Percentiles rank a stretch among this genome's conserved stretches.
These are phyloP conservation scores for Ormyrus labotus DNA, from an alignment of 2,888 invertebrate species.

Conservation along the genomic window DNA sequence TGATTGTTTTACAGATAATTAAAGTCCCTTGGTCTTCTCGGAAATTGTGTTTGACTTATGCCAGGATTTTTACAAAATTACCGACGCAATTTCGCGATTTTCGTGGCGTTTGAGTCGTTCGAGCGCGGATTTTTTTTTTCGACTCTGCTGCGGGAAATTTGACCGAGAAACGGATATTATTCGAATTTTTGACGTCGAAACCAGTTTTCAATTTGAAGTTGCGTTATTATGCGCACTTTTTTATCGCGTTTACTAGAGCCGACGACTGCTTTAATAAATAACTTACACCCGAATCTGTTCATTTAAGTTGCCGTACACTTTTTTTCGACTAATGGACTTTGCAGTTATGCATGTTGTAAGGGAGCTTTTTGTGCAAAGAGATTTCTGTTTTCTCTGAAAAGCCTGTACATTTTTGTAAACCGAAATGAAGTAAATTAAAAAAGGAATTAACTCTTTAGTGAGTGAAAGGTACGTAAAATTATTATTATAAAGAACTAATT, in stretches of 20 bases:
- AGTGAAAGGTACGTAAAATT: too few relatives aligned
- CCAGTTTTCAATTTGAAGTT: conserved; percentile 40
- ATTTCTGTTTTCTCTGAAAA: too few relatives aligned
- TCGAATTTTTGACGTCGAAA: background rate
- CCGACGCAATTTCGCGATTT: background rate
- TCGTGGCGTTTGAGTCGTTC: background rate
- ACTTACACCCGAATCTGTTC: too few relatives aligned
- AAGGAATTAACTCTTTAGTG: too few relatives aligned
- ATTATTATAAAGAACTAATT: too few relatives aligned
- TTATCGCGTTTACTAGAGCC: too few relatives aligned
- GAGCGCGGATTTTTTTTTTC: conserved; percentile 14
- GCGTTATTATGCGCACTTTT: background rate
- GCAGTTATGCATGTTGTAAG: conserved; percentile 19
- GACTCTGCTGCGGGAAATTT: background rate
- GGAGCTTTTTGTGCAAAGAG: background rate
- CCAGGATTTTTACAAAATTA: conserved; percentile 13
- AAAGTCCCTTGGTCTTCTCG: conserved; percentile 5
- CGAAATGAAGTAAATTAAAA: too few relatives aligned
- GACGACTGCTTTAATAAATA: too few relatives aligned
- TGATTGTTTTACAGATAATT: conserved; percentile 53
- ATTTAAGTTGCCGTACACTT: conserved; percentile 22
- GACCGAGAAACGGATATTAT: background rate
- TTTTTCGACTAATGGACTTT: background rate
- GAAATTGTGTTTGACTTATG: conserved; percentile 36
- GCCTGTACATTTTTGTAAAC: too few relatives aligned